A percentile compares a stretch with the other conserved stretches of the same genome.
These are phyloP conservation scores for Calycopis cecrops DNA, from an alignment of 1,140 invertebrate genomes.

Conservation along the genomic window DNA sequence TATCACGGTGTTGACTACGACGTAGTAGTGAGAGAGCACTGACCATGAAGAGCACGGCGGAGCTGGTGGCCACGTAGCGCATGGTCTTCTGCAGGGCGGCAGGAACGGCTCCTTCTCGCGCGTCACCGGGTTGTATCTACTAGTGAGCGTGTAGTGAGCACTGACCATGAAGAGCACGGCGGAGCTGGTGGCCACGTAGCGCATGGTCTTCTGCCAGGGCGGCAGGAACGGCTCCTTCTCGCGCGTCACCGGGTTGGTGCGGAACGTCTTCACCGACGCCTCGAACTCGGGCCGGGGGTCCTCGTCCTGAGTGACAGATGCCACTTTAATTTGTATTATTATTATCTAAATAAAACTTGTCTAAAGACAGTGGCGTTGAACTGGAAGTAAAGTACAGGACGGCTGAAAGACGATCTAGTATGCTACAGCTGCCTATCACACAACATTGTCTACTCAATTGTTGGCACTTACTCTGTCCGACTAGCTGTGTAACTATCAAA, in stretches of 20 bases:
- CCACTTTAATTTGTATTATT: too few species aligned
- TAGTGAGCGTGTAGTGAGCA: too few species aligned
- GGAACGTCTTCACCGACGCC: slow-evolving; percentile 87
- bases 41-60: slow-evolving; percentile 92
- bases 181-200: slow-evolving; percentile 85
- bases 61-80: slow-evolving; percentile 84
- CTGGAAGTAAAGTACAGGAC: too few species aligned
- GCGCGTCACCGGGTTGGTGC: slow-evolving; percentile 91
- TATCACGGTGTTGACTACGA: too few species aligned
- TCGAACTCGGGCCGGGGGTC: slow-evolving; percentile 93
- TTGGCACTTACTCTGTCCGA: too few species aligned
- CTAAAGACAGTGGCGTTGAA: too few species aligned
- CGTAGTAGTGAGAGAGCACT: too few species aligned
- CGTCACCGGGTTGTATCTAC: slow-evolving; percentile 94
- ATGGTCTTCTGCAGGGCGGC: slow-evolving; percentile 84
- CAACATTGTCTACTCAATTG: too few species aligned
- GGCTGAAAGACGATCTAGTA: too few species aligned
- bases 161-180: slow-evolving; percentile 91
- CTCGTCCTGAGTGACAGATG: slow-evolving; percentile 87
- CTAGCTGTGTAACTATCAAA: too few species aligned
- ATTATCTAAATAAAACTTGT: too few species aligned
- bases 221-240: slow-evolving; percentile 91
- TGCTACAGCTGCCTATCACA: too few species aligned
- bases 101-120: slow-evolving; percentile 90
- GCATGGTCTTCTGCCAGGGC: slow-evolving; percentile 81